Base-by-base conservation (phyloP, 2,113 vertebrate species). In the Chaenogobius annularis region DNA sequence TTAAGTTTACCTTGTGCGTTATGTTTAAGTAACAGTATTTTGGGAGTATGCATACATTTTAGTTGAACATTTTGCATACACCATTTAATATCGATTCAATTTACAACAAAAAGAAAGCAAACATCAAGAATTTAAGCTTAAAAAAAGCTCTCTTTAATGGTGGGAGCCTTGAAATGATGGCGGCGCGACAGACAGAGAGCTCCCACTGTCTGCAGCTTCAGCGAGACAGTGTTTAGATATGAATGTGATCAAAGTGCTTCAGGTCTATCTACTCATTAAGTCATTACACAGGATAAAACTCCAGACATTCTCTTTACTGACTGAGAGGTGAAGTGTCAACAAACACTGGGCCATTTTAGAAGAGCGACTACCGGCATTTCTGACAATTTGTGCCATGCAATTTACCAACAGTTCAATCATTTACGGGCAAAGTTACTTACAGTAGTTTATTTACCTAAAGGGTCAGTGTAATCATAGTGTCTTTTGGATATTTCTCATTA, bases 241-340 rank as follows among this genome's bases (percentile, higher is more conserved):
- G 50, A 83, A 44, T 73, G 10, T 56, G 83, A 91, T 87, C 82
- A 87, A 87, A 84, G 66, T 17, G 62, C 12, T 75, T 81, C 85
- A 83, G 68, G 19, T 64, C 67, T 52, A 81, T 88, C 73, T 86
- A 67, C 77, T 85, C 84, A 87, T 91, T 90, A 89, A 77, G 80
- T 78, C 61, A 78, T 86, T 85, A 70, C 63, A 78, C 69, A 76
- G 81, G 76, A 77, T 81, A 71, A 81, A 77, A 73, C 61, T 71
- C 64, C 64, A 84, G 74, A 80, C 73, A 67, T 56, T 69, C 74
- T 78, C 84, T 84, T 74, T 70, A 80, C 80, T 72, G 74, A 69
- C 67, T 72, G 75, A 63, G 37, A 72, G 64, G 31, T 7, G 8
- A 83, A 66, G 87, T 69, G 55, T 64, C 75, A 68, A 90, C 78